These are phyloP conservation scores for Misgurnus mizolepis DNA, from an alignment of 2,113 vertebrate genomes.

Conservation along the genomic window DNA sequence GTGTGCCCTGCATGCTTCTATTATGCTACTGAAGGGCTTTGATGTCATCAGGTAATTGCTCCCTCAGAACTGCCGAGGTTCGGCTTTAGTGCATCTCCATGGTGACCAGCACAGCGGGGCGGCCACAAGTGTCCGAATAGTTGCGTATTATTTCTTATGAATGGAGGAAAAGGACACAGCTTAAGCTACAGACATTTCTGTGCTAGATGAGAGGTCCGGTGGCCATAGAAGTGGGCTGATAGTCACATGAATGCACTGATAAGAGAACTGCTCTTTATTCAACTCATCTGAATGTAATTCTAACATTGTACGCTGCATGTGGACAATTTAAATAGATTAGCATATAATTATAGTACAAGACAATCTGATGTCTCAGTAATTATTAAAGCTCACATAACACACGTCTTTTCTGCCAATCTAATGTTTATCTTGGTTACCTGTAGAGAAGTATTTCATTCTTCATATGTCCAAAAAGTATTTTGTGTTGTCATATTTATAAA, in stretches of 20 bases:
- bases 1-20: conserved; percentile 48
- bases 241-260: neutral
- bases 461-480: too few relatives aligned
- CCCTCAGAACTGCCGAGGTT: conserved; percentile 65
- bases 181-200: conserved; percentile 22
- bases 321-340: conserved; percentile 40
- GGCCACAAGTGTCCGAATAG: conserved; percentile 21
- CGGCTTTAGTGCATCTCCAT: conserved; percentile 64
- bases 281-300: neutral
- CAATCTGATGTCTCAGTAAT: neutral
- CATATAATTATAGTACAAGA: conserved; percentile 30
- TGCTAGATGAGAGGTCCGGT: neutral
- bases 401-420: too few relatives aligned
- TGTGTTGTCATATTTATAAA: too few relatives aligned
- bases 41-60: conserved; percentile 77
- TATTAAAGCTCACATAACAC: too few relatives aligned
- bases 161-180: conserved; percentile 14
- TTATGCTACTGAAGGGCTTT: conserved; percentile 67
- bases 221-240: neutral
- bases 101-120: conserved; percentile 61
- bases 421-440: too few relatives aligned
- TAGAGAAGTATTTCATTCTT: too few relatives aligned
- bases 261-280: neutral
- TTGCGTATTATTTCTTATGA: conserved; percentile 28
- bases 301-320: conserved; percentile 15